Conservation (phyloP, 2,888 invertebrate species). For the Odontocerum albicorne region DNA sequence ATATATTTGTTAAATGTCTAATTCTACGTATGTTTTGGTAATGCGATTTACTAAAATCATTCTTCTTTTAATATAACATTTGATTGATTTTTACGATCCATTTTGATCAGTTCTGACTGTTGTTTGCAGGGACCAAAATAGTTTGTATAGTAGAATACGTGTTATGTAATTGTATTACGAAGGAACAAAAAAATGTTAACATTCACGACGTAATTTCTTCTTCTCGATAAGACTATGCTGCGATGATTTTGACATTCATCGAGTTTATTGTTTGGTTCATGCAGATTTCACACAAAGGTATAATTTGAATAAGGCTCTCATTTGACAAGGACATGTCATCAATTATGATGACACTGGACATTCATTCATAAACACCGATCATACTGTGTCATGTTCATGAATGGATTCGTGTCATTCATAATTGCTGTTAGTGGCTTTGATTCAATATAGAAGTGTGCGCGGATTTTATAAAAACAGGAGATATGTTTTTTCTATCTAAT, state of each 20-base stretch:
- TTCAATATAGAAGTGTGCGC: slow-evolving; percentile 3
- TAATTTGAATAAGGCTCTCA: slow-evolving; percentile 15
- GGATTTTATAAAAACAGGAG: too few relatives aligned
- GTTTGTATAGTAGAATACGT: too few relatives aligned
- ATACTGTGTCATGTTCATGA: slow-evolving; percentile 22
- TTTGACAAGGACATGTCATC: slow-evolving; percentile 18
- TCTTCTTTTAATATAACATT: too few relatives aligned
- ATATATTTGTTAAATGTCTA: too few relatives aligned
- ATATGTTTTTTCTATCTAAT: slow-evolving; percentile 2
- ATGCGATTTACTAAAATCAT: too few relatives aligned
- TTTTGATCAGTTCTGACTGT: too few relatives aligned
- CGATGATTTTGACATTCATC: slow-evolving; percentile 3
- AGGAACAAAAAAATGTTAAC: too few relatives aligned
- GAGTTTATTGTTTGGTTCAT: slow-evolving; percentile 5
- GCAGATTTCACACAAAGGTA: slow-evolving; percentile 13
- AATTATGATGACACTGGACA: slow-evolving; percentile 23
- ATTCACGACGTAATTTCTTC: too few relatives aligned
- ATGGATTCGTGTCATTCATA: slow-evolving; percentile 19
- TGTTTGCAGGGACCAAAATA: too few relatives aligned
- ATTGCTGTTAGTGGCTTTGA: slow-evolving; percentile 2
- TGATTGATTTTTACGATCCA: too few relatives aligned
- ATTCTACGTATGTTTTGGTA: too few relatives aligned
- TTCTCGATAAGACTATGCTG: not conserved
- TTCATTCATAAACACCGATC: slow-evolving; percentile 28
- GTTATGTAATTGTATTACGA: too few relatives aligned